A percentile compares a stretch with the other conserved stretches of the same genome.
Conservation (phyloP, 2,113 vertebrate genomes). For the Labeo rohita region DNA sequence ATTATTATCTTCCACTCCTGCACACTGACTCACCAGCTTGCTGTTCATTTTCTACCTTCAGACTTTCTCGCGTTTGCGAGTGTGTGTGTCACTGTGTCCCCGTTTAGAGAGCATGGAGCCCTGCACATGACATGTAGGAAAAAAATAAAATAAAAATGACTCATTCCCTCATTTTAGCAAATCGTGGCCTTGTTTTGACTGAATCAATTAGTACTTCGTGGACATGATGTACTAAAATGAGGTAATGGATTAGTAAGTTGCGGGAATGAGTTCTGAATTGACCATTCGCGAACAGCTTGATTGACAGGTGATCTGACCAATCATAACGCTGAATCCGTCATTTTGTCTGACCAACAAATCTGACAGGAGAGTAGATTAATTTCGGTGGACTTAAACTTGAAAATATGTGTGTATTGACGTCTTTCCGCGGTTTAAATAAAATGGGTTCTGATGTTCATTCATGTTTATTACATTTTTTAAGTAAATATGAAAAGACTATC, state of each 20-base stretch:
- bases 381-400: too few relatives aligned
- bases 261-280: neutral
- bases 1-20: conserved; percentile 15
- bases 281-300: too few relatives aligned
- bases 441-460: too few relatives aligned
- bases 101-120: neutral
- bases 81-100: neutral
- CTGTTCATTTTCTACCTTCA: neutral
- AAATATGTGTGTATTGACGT: too few relatives aligned
- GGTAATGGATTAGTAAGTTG: neutral
- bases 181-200: neutral
- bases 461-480: too few relatives aligned
- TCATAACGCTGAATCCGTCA: too few relatives aligned
- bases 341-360: too few relatives aligned
- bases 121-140: neutral
- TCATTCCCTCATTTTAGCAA: neutral
- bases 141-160: neutral
- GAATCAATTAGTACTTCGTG: neutral
- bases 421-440: too few relatives aligned
- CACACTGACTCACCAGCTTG: conserved; percentile 9
- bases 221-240: neutral
- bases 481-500: too few relatives aligned
- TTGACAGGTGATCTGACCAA: too few relatives aligned
- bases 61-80: neutral
- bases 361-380: too few relatives aligned